Evolutionary conservation across 2,113 vertebrate genomes (phyloP).

Genomic region (Nothocercus julius): DNA sequence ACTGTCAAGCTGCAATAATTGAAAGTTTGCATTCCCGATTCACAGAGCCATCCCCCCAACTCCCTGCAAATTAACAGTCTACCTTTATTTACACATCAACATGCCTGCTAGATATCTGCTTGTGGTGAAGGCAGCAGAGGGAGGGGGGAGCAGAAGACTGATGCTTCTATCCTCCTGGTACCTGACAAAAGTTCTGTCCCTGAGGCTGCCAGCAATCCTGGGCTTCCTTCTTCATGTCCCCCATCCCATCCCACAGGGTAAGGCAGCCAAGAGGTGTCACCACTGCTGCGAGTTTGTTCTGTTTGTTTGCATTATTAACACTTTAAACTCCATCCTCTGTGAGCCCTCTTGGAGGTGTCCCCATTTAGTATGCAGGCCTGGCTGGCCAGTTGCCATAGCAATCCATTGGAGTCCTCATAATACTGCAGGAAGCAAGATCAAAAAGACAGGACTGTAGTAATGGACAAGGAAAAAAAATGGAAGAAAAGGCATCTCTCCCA

Average conservation of each 20-base stretch:
- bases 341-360: constrained; percentile 16
- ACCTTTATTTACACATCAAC: constrained; percentile 6
- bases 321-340: constrained; percentile 33
- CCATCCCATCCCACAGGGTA: neutral
- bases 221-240: neutral
- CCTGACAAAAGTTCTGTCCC: neutral
- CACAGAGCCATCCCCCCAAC: neutral
- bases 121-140: neutral
- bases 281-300: neutral
- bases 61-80: constrained; percentile 11
- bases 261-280: neutral
- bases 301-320: constrained; percentile 24
- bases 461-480: neutral
- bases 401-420: constrained; percentile 63
- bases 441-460: constrained; percentile 51
- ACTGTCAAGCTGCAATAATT: constrained; percentile 60
- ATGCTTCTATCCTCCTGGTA: neutral
- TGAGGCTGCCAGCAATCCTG: neutral
- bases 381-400: constrained; percentile 77
- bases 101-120: neutral
- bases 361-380: constrained; percentile 77
- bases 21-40: constrained; percentile 51
- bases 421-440: constrained; percentile 63
- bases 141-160: neutral
- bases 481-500: neutral